These are phyloP conservation scores for Lithophane semibrunnea DNA, from an alignment of 2,888 invertebrate genomes.

Conservation along the genomic window DNA sequence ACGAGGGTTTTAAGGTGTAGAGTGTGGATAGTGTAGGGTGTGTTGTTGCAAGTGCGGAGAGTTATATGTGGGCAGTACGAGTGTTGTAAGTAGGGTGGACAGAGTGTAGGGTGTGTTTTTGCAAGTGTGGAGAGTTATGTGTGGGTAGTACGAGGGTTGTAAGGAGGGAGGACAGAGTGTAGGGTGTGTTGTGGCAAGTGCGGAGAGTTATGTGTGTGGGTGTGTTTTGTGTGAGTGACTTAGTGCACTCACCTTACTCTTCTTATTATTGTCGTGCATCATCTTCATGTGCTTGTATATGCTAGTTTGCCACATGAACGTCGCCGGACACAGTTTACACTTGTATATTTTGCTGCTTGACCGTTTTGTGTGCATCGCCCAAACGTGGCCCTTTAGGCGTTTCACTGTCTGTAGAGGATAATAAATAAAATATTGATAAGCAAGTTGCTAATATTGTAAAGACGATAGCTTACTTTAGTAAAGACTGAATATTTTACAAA, in stretches of 20 bases:
- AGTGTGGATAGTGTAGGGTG: background rate
- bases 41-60: too few relatives aligned
- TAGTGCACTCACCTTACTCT: conserved; percentile 74
- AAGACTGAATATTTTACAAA: too few relatives aligned
- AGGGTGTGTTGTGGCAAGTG: too few relatives aligned
- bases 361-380: conserved; percentile 87
- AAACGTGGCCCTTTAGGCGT: conserved; percentile 85
- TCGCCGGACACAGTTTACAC: conserved; percentile 84
- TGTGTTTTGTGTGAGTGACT: background rate
- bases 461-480: too few relatives aligned
- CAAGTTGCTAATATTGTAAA: background rate
- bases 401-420: conserved; percentile 80
- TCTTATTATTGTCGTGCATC: conserved; percentile 82
- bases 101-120: too few relatives aligned
- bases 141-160: too few relatives aligned
- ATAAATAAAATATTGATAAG: background rate
- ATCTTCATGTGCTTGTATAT: conserved; percentile 87
- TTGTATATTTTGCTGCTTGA: conserved; percentile 80
- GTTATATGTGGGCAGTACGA: too few relatives aligned
- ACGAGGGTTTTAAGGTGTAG: too few relatives aligned
- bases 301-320: conserved; percentile 87
- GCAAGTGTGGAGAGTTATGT: too few relatives aligned
- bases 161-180: too few relatives aligned
- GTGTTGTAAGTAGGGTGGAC: too few relatives aligned
- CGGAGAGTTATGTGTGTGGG: background rate